Conservation (phyloP, 2,888 invertebrate genomes). For the Lottia scabra region DNA sequence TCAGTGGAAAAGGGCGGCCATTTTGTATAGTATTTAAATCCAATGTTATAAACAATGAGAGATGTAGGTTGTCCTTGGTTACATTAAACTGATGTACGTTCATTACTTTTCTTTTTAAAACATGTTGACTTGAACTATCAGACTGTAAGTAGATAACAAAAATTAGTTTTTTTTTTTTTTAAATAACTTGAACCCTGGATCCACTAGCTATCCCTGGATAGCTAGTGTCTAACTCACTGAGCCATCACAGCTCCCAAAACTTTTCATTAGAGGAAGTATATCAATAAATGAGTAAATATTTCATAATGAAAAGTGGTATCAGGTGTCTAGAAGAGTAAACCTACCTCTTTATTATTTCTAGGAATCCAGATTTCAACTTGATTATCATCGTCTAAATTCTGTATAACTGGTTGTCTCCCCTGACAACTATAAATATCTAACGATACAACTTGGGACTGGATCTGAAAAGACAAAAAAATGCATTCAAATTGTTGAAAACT, state of each 20-base stretch:
- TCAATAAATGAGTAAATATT: no score
- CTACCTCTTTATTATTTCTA: slow-evolving; percentile 34
- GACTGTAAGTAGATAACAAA: background rate
- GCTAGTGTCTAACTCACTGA: no score
- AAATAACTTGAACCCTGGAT: no score
- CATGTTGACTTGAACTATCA: background rate
- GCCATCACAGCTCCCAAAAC: no score
- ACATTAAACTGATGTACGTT: slow-evolving; percentile 63
- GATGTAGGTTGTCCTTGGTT: slow-evolving; percentile 28
- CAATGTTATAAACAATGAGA: slow-evolving; percentile 13
- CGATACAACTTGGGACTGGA: slow-evolving; percentile 56
- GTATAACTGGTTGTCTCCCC: slow-evolving; percentile 38
- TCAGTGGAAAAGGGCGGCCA: slow-evolving; percentile 52
- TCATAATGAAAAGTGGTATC: no score
- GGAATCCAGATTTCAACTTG: slow-evolving; percentile 52
- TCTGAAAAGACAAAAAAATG: slow-evolving; percentile 29
- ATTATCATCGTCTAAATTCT: slow-evolving; percentile 39
- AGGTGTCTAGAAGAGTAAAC: no score
- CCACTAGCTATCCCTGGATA: no score
- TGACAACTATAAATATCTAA: slow-evolving; percentile 55
- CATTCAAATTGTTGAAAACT: no score
- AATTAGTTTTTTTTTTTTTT: background rate
- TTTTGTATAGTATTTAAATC: slow-evolving; percentile 16
- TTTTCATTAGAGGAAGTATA: no score
- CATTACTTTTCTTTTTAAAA: slow-evolving; percentile 54